A percentile compares a stretch with the other conserved stretches of the same genome.
Evolutionary conservation across 2,113 vertebrate genomes (phyloP).

Genomic region (Centropus unirufus): DNA sequence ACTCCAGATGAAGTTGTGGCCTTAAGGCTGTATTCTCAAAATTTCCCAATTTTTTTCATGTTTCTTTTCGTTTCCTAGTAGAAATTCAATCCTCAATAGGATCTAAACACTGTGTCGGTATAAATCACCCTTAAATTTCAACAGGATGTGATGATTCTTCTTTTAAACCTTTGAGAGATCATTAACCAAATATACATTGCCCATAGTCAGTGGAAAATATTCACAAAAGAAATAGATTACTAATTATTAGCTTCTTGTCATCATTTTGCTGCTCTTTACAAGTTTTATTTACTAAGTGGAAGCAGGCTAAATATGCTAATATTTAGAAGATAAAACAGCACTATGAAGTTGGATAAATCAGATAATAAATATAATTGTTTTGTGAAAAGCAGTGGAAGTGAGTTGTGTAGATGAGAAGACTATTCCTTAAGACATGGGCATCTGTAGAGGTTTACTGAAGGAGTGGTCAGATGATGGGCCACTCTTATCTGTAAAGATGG

Average conservation of each 20-base stretch:
- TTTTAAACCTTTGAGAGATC: background rate
- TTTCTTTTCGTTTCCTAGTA: background rate
- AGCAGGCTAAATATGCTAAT: background rate
- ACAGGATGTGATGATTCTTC: background rate
- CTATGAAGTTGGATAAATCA: background rate
- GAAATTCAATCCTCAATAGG: background rate
- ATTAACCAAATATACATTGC: background rate
- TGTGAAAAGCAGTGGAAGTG: background rate
- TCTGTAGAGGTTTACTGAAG: background rate
- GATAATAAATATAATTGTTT: background rate
- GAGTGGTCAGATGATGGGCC: background rate
- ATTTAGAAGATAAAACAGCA: background rate
- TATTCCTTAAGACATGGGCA: background rate
- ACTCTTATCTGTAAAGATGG: background rate
- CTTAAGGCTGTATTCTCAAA: background rate
- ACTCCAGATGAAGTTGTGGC: background rate
- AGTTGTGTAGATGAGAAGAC: background rate
- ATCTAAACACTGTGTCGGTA: background rate
- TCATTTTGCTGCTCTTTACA: background rate
- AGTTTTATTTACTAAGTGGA: background rate
- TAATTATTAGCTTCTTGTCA: background rate
- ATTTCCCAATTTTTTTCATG: background rate
- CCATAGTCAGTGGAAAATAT: background rate
- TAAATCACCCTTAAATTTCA: background rate
- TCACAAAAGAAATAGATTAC: background rate